Base-by-base conservation (phyloP, 2,888 invertebrate species). In the Philonicus albiceps region DNA sequence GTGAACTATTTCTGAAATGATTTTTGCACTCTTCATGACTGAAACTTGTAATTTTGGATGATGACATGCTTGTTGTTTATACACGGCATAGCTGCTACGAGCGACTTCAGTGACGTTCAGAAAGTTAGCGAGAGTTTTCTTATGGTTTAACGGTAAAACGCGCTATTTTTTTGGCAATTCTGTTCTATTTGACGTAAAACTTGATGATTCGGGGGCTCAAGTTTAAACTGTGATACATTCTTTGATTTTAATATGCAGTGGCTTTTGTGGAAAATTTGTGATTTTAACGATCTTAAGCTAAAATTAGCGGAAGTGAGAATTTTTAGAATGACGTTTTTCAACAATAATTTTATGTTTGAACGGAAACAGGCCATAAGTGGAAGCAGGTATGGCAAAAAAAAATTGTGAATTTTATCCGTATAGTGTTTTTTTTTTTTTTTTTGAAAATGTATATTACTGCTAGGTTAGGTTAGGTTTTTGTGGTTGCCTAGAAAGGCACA, bases 41-140 rank as follows among this genome's bases (percentile, higher is more conserved):
- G 5, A 72, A 64, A 30, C n/a, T 30, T 83, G 34, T 83, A 83
- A 83, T 72, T 83, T 83, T 83, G 83, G 83, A 83, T 16, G 64
- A 83, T 83, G 83, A 83, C 72, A 64, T 31, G 27, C 27, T 27
- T 64, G 49, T 64, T 37, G 83, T 83, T 74, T 74, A 74, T 74
- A 74, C 37, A 74, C 64, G 64, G 27, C 64, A 64, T 64, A 11
- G 22, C 64, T 64, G 64, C 64, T 22, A 64, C 64, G 27, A 5
- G 27, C 22, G 11, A 64, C n/a, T 64, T 64, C 27, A 64, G 64
- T 64, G 64, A 64, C 27, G 64, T 27, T 64, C 64, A 11, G 27
- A 1, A 27, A 64, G 2, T 64, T 64, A 27, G 64, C 64, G 64
- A 64, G 27, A 22, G 27, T 64, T 64, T 64, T 22, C 64, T 22